Percentiles rank a stretch among this genome's conserved stretches.
These are phyloP conservation scores for Ammospiza caudacuta DNA, from an alignment of 2,113 vertebrate genomes.

Conservation along the genomic window DNA sequence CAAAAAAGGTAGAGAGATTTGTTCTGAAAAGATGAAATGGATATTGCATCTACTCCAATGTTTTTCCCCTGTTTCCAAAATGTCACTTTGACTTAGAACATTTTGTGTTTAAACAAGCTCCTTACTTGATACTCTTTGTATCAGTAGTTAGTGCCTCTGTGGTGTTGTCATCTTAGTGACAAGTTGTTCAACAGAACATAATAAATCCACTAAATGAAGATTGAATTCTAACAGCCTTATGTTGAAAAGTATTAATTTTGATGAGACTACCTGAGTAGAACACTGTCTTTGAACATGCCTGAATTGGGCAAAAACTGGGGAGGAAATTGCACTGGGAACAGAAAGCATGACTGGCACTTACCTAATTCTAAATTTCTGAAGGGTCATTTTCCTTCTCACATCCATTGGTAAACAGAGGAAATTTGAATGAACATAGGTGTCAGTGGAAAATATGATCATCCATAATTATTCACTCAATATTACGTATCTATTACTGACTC, in stretches of 20 bases:
- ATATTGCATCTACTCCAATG: background rate
- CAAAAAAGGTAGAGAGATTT: background rate
- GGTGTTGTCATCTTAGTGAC: background rate
- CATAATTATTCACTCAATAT: background rate
- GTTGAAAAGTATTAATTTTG: background rate
- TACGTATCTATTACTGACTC: background rate
- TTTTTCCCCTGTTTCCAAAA: background rate
- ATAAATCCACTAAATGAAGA: background rate
- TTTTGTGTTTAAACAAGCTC: background rate
- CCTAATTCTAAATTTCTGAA: background rate
- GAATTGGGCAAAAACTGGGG: background rate
- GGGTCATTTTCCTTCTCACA: background rate
- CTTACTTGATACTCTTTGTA: background rate
- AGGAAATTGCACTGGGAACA: background rate
- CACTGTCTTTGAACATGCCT: background rate
- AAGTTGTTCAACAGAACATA: background rate
- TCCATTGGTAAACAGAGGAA: background rate
- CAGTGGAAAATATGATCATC: background rate
- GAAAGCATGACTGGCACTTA: background rate
- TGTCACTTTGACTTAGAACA: background rate
- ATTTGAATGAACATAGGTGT: background rate
- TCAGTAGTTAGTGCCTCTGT: background rate
- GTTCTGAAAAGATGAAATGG: background rate
- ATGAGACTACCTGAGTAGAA: background rate
- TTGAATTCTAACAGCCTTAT: background rate